Percentiles rank a stretch among this genome's conserved stretches.
These are phyloP conservation scores for Thymelicus sylvestris DNA, from an alignment of 2,888 invertebrate species.

Conservation along the genomic window DNA sequence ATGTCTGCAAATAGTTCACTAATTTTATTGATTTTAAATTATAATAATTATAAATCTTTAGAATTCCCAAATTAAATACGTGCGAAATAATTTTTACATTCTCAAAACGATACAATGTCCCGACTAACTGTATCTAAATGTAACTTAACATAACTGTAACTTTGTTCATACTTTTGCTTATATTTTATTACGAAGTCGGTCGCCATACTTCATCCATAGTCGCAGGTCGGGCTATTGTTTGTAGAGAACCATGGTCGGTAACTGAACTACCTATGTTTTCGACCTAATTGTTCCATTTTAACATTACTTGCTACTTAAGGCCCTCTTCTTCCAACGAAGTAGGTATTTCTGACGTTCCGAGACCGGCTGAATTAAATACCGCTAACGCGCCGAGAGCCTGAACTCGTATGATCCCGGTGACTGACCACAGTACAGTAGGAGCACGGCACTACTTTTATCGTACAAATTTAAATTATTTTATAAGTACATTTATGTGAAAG, in stretches of 20 bases:
- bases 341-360: too few species aligned
- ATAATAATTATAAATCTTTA: too few species aligned
- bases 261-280: neutral
- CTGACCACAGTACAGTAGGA: too few species aligned
- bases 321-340: too few species aligned
- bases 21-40: too few species aligned
- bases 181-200: constrained; percentile 1
- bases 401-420: too few species aligned
- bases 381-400: too few species aligned
- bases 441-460: too few species aligned
- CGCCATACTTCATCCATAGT: neutral
- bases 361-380: too few species aligned
- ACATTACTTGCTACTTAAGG: neutral
- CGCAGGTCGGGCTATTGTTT: constrained; percentile 2
- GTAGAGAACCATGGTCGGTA: neutral
- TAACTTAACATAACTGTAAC: neutral
- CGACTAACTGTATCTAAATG: neutral
- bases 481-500: too few species aligned
- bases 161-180: neutral
- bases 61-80: neutral
- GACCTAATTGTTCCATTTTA: neutral
- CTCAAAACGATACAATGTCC: neutral
- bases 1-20: too few species aligned
- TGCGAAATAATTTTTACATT: neutral
- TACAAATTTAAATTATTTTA: too few species aligned